A percentile compares a stretch with the other conserved stretches of the same genome.
These are phyloP conservation scores for Rhipidura dahli DNA, from an alignment of 2,113 vertebrate species.

Conservation along the genomic window DNA sequence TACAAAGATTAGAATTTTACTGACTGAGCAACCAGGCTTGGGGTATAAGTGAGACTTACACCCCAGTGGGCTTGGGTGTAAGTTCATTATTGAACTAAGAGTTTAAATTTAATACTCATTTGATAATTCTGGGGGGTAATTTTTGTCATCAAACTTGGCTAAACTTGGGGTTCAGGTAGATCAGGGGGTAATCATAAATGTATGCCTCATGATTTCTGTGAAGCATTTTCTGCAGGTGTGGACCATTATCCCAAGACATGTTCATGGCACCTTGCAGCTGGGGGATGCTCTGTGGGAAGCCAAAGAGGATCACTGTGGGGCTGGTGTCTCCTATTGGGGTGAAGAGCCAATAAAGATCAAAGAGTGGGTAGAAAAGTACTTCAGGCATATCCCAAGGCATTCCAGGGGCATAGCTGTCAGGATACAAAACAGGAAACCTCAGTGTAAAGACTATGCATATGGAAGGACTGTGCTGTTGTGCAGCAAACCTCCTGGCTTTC, in stretches of 20 bases:
- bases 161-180: neutral
- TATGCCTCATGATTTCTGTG: neutral
- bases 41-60: neutral
- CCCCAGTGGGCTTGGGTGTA: too few relatives aligned
- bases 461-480: neutral
- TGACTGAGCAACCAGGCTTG: neutral
- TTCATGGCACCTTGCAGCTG: neutral
- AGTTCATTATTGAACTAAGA: neutral
- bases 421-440: neutral
- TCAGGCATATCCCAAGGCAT: neutral
- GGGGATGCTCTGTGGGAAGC: neutral
- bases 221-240: neutral
- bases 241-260: neutral
- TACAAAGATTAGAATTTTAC: neutral
- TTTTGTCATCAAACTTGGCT: neutral
- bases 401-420: neutral
- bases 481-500: neutral
- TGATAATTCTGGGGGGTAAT: neutral
- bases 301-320: neutral
- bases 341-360: neutral
- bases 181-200: neutral
- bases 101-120: neutral
- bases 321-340: neutral
- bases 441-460: fast-evolving
- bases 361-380: neutral